Base-by-base conservation (phyloP, 2,888 invertebrate species). In the Conistra vaccinii region DNA sequence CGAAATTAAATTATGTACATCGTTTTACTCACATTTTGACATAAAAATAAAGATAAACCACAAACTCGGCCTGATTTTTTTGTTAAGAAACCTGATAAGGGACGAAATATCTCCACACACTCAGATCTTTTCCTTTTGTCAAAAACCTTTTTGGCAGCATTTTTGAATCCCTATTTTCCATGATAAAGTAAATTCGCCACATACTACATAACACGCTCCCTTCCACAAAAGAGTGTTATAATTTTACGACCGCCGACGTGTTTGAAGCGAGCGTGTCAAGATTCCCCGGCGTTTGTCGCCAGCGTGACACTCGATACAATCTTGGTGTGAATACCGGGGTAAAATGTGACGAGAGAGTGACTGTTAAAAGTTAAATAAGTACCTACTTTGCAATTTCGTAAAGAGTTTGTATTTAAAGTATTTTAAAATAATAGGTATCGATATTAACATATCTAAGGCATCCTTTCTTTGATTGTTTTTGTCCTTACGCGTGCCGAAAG, bases 281-380 rank as follows among this genome's bases (percentile, higher is more conserved):
- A 81, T 76, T 81, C 23, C 23, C 23, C 39, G 53, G 3, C 53
- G 32, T 65, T 80, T 63, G 39, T 3, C 53, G 2, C 29, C 32
- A 63, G 35, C 53, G 82, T 79, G 77, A 48, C 76, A 81, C 55
- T 55, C 26, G 76, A 78, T 78, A 81, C 14, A 76, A 78, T 78
- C 62, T 81, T 57, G 39, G 48, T 51, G 5, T 26, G 81, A 75
- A 66, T 48, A 20, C 48, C 23, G 4, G 10, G 35, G 29, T 51
- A 60, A 65, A 73, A n/a, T 61, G 10, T 5, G 51, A 26, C 14
- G 26, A 6, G 2, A 26, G 1, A 61, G 3, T 5, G n/a, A 14
- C 45, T 12, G 39, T 5, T 45, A 14, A 39, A 42, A 48, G 20
- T 20, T 20, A 20, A 48, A 48, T 20, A 48, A 48, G 48, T 48